phyloP scores from a whole-genome alignment of 2,888 invertebrate species.

The Empis stercorea region DNA sequence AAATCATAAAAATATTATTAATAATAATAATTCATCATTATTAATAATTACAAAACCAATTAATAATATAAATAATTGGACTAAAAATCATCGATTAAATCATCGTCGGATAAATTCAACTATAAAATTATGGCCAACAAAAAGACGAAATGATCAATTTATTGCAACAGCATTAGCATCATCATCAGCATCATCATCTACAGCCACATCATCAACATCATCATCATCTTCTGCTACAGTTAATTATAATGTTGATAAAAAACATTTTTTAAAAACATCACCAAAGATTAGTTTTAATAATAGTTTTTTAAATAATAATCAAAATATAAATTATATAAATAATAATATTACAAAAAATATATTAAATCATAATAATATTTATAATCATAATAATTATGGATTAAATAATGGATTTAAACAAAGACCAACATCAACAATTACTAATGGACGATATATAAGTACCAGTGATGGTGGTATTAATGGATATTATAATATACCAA shows the following conservation, averaged over 20 bases:
- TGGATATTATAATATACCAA: neutral
- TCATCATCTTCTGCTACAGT: neutral
- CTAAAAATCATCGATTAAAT: too few relatives aligned
- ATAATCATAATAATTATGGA: neutral
- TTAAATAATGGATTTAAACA: neutral
- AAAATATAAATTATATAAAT: too few relatives aligned
- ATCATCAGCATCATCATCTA: neutral
- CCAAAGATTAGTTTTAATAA: neutral
- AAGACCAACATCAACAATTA: too few relatives aligned
- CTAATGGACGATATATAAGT: neutral
- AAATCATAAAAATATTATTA: too few relatives aligned
- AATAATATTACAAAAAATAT: neutral
- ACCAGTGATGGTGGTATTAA: neutral
- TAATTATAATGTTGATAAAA: too few relatives aligned
- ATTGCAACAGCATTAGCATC: neutral
- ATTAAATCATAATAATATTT: neutral
- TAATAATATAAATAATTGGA: too few relatives aligned
- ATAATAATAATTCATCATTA: too few relatives aligned
- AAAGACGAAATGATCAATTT: neutral
- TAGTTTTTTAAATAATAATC: neutral
- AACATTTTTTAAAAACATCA: neutral
- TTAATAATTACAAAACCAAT: too few relatives aligned
- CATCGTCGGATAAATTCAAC: neutral
- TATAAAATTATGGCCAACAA: neutral
- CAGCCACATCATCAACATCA: neutral